Percentiles rank a stretch among this genome's conserved stretches.
Conservation (phyloP, 2,113 vertebrate species). For the Procavia capensis region DNA sequence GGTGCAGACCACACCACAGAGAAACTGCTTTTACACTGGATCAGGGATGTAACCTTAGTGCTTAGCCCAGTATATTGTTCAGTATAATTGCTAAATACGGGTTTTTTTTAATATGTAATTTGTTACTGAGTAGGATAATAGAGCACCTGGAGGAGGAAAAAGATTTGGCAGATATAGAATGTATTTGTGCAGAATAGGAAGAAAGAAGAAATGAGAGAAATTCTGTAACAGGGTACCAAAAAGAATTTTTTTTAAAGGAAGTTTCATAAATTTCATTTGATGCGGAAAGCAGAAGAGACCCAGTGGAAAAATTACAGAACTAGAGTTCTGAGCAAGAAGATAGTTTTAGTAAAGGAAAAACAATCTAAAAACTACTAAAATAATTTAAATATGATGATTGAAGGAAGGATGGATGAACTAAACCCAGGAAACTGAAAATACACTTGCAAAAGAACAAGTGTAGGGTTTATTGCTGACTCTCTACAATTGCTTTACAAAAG, state of each 20-base stretch:
- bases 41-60: no score
- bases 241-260: neutral
- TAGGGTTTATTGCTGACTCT: neutral
- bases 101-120: neutral
- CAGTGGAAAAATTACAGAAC: conserved; percentile 33
- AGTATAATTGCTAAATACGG: conserved; percentile 35
- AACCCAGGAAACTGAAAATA: neutral
- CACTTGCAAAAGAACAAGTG: neutral
- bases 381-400: conserved; percentile 40
- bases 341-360: conserved; percentile 35
- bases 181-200: neutral
- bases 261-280: no score
- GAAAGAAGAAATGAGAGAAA: conserved; percentile 4
- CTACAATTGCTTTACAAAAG: conserved; percentile 18
- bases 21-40: no score
- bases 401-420: neutral
- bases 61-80: neutral
- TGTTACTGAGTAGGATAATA: conserved; percentile 9
- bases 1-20: no score
- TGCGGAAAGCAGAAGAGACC: neutral
- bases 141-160: neutral
- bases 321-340: conserved; percentile 19
- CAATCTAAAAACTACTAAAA: neutral
- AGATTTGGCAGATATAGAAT: neutral
- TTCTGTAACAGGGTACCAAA: neutral